A percentile compares a stretch with the other conserved stretches of the same genome.
Evolutionary conservation across 2,113 vertebrate species (phyloP).

Genomic region (Solenodon paradoxus): DNA sequence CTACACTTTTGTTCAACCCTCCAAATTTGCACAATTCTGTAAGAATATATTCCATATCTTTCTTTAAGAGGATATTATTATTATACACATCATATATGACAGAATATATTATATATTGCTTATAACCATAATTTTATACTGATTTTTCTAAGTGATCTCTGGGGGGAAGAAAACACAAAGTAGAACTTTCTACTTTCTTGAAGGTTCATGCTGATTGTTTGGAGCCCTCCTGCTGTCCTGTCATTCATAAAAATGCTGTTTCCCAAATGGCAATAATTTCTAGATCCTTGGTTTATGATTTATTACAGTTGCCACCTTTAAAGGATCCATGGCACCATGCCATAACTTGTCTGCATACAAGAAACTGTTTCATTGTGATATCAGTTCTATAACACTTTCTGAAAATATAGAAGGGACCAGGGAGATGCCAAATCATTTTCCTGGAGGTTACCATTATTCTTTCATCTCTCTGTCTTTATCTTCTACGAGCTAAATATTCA

Average conservation of each 20-base stretch:
- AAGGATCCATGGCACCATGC: neutral
- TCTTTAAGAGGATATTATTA: neutral
- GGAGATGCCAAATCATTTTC: neutral
- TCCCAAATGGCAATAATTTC: neutral
- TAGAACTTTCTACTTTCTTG: neutral
- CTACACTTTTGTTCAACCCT: neutral
- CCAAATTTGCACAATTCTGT: neutral
- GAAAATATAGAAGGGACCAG: neutral
- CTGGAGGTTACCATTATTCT: neutral
- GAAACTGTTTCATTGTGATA: neutral
- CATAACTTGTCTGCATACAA: neutral
- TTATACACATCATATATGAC: neutral
- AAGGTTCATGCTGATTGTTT: neutral
- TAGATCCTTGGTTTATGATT: neutral
- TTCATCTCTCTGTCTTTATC: neutral
- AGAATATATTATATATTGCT: neutral
- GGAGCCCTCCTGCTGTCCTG: neutral
- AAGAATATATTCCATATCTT: neutral
- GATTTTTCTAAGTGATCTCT: constrained; percentile 28
- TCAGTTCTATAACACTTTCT: neutral
- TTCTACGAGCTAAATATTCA: neutral
- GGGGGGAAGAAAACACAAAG: neutral
- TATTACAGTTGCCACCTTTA: neutral
- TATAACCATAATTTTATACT: neutral
- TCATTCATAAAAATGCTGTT: neutral